These are phyloP conservation scores for Zosterops pallidus DNA, from an alignment of 2,113 vertebrate species.

Conservation along the genomic window DNA sequence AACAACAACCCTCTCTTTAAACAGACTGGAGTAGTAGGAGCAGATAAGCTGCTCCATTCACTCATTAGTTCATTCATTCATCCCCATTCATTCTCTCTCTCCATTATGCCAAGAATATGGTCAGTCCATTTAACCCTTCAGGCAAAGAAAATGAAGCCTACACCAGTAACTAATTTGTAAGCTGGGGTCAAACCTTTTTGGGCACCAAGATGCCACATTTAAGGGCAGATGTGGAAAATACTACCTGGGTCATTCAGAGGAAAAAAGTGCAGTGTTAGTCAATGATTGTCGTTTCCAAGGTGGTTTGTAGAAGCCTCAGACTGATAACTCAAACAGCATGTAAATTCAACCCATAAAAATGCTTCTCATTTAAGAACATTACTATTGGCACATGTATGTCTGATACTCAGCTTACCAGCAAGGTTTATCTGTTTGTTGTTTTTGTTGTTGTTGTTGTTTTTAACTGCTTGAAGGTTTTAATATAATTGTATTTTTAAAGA, in stretches of 20 bases:
- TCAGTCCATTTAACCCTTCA: slow-evolving; percentile 31
- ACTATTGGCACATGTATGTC: neutral
- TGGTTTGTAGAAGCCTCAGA: neutral
- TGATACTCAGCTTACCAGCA: neutral
- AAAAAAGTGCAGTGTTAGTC: neutral
- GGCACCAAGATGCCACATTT: neutral
- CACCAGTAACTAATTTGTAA: neutral
- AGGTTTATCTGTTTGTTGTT: neutral
- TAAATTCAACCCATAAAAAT: neutral
- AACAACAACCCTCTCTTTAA: slow-evolving; percentile 21
- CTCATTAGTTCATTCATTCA: slow-evolving; percentile 26
- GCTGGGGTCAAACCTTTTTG: neutral
- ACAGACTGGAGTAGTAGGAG: slow-evolving; percentile 42
- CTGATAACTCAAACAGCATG: rapidly evolving
- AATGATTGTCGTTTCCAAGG: neutral
- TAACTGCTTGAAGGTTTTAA: neutral
- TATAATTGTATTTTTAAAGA: neutral
- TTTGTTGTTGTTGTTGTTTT: neutral
- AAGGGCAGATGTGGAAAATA: neutral
- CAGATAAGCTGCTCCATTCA: slow-evolving; percentile 68
- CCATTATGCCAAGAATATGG: neutral
- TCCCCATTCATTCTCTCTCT: slow-evolving; percentile 60
- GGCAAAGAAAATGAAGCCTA: neutral
- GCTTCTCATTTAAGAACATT: neutral
- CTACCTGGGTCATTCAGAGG: neutral